Base-by-base conservation (phyloP, 2,113 vertebrate genomes). In the Oostethus manadensis region DNA sequence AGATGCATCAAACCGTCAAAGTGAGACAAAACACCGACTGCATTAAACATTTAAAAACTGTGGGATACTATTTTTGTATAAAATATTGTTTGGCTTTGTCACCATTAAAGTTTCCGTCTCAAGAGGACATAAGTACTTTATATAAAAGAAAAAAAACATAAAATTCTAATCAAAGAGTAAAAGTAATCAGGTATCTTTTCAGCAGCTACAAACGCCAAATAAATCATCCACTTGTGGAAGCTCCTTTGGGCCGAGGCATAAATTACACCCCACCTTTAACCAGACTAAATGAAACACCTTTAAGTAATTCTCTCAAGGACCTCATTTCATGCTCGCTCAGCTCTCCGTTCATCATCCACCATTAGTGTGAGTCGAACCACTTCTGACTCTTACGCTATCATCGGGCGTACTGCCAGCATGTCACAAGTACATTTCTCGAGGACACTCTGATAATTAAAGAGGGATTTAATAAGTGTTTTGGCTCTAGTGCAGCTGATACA, bases 381-480 rank as follows among this genome's bases (percentile, higher is more conserved):
- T 74, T 69, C 62, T 80, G 70, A 58, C 70, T 71, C 77, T 76
- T 68, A 76, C 29, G 69, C 70, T 66, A 74, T 75, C 75, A 77
- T 64, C 66, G 63, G 76, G 74, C 71, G n/a, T 10, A 48, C 77
- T 76, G 82, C 76, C 82, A 79, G 77, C 70, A 48, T 78, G 74
- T 84, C 77, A 81, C 83, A 83, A 80, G 78, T 79, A 83, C 80
- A 79, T 74, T 81, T 85, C 70, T 77, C 58, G 71, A 80, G 77
- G 79, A 86, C 79, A 75, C 62, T 58, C 44, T 11, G 66, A 72
- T 88, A 85, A 86, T 88, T 86, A 87, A 82, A 80, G 81, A 77
- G 69, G 71, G 80, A 83, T 82, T 85, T 83, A 81, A 84, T 83
- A 81, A 75, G 77, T 71, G 68, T 74, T 77, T 81, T 67, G 70